Base-by-base conservation (phyloP, 2,113 vertebrate genomes). In the Ceuthmochares aereus region DNA sequence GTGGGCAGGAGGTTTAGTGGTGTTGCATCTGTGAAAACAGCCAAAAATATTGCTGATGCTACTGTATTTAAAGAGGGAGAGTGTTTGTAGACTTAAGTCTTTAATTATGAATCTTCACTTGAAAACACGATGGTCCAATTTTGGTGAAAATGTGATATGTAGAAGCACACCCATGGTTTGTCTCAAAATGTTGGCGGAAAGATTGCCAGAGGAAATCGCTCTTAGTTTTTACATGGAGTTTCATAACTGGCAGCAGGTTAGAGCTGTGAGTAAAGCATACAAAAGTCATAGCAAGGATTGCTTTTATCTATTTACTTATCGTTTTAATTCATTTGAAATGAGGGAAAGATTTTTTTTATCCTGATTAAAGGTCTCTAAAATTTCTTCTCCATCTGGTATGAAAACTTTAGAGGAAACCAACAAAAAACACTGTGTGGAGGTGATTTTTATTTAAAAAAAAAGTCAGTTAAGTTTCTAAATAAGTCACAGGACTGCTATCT, bases 51-150 rank as follows among this genome's bases (percentile, higher is more conserved):
- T 40, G 20, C 12, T 40, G 22, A 0, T 23, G 7, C 23, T 49
- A 4, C 36, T 16, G 19, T 34, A 34, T 5, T 75, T 10, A 2
- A 32, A 4, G 2, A 21, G 8, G 30, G 11, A 32, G 4, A 22
- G 18, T 8, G 7, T 37, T 51, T 32, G 40, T n/a, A 5, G 8
- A 37, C 6, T 15, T 30, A 34, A 42, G 4, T 2, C 55, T 47
- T 47, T 43, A 10, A 4, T 68, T 59, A 29, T 42, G 51, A 58
- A 10, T 8, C 22, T 14, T 91, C 6, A 0, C 29, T 30, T 42
- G 2, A 19, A 30, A 67, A 27, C 3, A 5, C 0, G 20, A 0
- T 0, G 3, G n/a, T 4, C 7, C 6, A 3, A 4, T 47, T 54
- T 16, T 29, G 17, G 54, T 85, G 84, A n/a, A 27, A 40, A 36